phyloP scores from a whole-genome alignment of 2,888 invertebrate genomes.

The Stenodera caucasica region DNA sequence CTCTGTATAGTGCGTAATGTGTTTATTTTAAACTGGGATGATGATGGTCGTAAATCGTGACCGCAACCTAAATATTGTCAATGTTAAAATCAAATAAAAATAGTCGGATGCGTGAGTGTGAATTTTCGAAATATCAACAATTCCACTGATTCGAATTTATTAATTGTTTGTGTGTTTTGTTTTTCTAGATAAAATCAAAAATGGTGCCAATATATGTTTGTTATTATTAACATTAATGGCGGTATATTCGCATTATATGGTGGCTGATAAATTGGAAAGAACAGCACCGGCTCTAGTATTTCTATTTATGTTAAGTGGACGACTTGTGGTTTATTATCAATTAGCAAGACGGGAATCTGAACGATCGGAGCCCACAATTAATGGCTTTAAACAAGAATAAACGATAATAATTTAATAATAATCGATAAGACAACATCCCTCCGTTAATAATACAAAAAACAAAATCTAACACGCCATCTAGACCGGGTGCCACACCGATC shows the following conservation, averaged over 20 bases:
- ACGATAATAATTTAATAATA: too few species aligned
- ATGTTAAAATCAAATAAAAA: constrained; percentile 39
- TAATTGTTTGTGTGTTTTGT: constrained; percentile 21
- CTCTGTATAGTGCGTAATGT: constrained; percentile 26
- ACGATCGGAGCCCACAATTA: constrained; percentile 46
- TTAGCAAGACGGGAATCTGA: constrained; percentile 56
- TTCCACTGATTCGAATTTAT: background rate
- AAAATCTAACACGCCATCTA: too few species aligned
- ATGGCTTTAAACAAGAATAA: constrained; percentile 56
- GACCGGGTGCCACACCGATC: too few species aligned
- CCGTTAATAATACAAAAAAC: too few species aligned
- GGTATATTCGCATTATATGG: constrained; percentile 91
- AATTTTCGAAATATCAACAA: background rate
- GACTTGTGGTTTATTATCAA: constrained; percentile 81
- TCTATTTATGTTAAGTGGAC: constrained; percentile 88
- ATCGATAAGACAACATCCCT: background rate
- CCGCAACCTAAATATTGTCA: constrained; percentile 48
- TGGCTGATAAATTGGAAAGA: constrained; percentile 88
- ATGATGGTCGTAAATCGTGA: constrained; percentile 39
- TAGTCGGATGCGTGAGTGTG: constrained; percentile 24
- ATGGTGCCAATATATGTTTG: constrained; percentile 83
- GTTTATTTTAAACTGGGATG: constrained; percentile 34
- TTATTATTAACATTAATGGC: constrained; percentile 84
- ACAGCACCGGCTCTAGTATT: constrained; percentile 89
- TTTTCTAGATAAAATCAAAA: constrained; percentile 84